Evolutionary conservation across 2,888 invertebrate genomes (phyloP), one percentile per base, ranked within the genome.

Genomic region (Synanthedon vespiformis): DNA sequence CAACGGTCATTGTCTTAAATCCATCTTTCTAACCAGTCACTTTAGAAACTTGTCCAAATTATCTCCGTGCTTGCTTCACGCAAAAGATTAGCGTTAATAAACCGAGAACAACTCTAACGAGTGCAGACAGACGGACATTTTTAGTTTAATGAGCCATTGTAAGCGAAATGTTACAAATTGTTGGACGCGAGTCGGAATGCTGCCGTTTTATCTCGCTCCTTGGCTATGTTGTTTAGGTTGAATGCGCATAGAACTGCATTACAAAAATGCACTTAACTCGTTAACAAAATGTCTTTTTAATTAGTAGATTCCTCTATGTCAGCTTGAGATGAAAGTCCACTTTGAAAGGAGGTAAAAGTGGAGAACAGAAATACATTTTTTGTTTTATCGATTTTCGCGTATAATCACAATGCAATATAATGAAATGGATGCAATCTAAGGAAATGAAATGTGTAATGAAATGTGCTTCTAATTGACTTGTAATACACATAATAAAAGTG

Each of bases 71-170:
- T 44, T 5, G 44, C 11, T 44, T 44, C 12, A 13, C 13, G 44
- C 34, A 50, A 51, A 40, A 47, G 47, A 18, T 50, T 16, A 34
- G 52, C 53, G 53, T 55, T 55, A 61, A 61, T 61, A 61, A 58
- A 58, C 57, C 57, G 60, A 62, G 61, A 65, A 62, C 58, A 51
- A 48, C 52, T 52, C 16, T 22, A 48, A 48, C 22, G 22, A 48
- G 48, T 48, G 16, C 58, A 61, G 59, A 63, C 57, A 59, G 58
- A 55, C 60, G 56, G 49, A 53, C 56, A 57, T 66, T 71, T 68
- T 67, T 61, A 64, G 55, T 64, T 65, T 76, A 76, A 76, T 72
- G 72, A 74, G 70, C 68, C 61, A 72, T 75, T 76, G 76, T 74
- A 55, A 61, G 63, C 57, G 57, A 62, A 64, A 65, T 63, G 62